Percentiles rank a stretch among this genome's conserved stretches.
These are phyloP conservation scores for Hypena proboscidalis DNA, from an alignment of 2,888 invertebrate genomes.

Conservation along the genomic window DNA sequence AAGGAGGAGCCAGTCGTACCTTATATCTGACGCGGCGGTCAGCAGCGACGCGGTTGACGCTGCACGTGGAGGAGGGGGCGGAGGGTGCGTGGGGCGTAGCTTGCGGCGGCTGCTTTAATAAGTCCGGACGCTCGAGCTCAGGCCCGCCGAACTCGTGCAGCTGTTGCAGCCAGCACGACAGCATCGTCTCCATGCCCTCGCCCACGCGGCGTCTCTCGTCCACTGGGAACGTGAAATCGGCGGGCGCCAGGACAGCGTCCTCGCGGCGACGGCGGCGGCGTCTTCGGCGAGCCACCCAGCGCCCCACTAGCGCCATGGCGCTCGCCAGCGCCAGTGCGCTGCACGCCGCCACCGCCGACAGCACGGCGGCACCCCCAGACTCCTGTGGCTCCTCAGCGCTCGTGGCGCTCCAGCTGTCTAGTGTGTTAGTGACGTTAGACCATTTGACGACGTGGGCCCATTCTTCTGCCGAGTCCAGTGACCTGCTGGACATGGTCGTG, in stretches of 20 bases:
- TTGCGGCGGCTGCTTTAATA: slow-evolving; percentile 89
- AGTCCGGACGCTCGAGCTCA: slow-evolving; percentile 93
- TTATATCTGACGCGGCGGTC: slow-evolving; percentile 94
- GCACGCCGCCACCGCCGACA: slow-evolving; percentile 23
- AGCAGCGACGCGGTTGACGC: slow-evolving; percentile 72
- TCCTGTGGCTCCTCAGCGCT: slow-evolving; percentile 15
- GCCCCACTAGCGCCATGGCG: slow-evolving; percentile 34
- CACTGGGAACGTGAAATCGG: slow-evolving; percentile 59
- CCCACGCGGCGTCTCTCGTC: slow-evolving; percentile 69
- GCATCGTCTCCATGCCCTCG: slow-evolving; percentile 94
- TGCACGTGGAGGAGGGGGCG: slow-evolving; percentile 82
- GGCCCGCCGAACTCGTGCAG: slow-evolving; percentile 93
- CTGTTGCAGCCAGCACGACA: slow-evolving; percentile 94
- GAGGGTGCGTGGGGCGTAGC: slow-evolving; percentile 64
- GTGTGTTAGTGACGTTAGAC: slow-evolving; percentile 36
- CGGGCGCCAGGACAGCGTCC: slow-evolving; percentile 49
- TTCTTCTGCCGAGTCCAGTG: slow-evolving; percentile 40
- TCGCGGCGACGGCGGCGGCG: slow-evolving; percentile 46
- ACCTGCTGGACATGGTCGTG: slow-evolving; percentile 38
- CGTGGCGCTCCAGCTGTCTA: slow-evolving; percentile 31
- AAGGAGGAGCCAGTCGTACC: slow-evolving; percentile 71
- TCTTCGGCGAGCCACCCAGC: slow-evolving; percentile 46
- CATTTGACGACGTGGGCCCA: slow-evolving; percentile 45
- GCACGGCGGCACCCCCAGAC: slow-evolving; percentile 24
- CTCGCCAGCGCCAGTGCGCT: slow-evolving; percentile 31